These are phyloP conservation scores for human (Homo sapiens) DNA, from an alignment of 2,113 vertebrate genomes.

Conservation along the genomic window DNA sequence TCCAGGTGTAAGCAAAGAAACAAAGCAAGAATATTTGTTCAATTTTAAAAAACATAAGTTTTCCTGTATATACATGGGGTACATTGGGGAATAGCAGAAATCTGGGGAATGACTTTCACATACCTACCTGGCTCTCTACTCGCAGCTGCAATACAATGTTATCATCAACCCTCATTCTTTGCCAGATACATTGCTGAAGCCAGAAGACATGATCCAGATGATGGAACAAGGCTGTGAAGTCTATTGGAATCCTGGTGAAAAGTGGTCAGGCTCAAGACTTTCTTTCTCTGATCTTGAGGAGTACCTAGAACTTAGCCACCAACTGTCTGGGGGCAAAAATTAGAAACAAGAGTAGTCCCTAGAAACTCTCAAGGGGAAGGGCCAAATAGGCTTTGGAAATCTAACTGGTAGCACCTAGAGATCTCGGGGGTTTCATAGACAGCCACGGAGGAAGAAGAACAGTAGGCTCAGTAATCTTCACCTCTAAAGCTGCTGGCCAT, in stretches of 20 bases:
- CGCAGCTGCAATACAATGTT: not conserved
- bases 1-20: not conserved
- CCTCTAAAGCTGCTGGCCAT: not conserved
- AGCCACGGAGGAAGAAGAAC: not conserved
- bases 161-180: not conserved
- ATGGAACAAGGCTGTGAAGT: not conserved
- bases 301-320: not conserved
- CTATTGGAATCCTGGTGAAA: not conserved
- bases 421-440: not conserved
- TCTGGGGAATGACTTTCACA: not conserved
- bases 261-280: not conserved
- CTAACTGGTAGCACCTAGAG: not conserved
- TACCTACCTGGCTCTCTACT: not conserved
- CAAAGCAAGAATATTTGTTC: not conserved
- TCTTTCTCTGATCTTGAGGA: not conserved
- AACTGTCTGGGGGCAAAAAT: not conserved
- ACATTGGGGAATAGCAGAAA: not conserved
- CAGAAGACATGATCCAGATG: not conserved
- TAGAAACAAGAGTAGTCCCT: not conserved
- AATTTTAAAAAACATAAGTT: not conserved
- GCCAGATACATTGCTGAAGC: not conserved
- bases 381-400: not conserved
- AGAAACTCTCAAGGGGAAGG: not conserved
- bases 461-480: not conserved
- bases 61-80: not conserved